Evolutionary conservation across 2,888 invertebrate species (phyloP), one percentile per base, ranked within the genome.

Genomic region (Dioctria linearis): DNA sequence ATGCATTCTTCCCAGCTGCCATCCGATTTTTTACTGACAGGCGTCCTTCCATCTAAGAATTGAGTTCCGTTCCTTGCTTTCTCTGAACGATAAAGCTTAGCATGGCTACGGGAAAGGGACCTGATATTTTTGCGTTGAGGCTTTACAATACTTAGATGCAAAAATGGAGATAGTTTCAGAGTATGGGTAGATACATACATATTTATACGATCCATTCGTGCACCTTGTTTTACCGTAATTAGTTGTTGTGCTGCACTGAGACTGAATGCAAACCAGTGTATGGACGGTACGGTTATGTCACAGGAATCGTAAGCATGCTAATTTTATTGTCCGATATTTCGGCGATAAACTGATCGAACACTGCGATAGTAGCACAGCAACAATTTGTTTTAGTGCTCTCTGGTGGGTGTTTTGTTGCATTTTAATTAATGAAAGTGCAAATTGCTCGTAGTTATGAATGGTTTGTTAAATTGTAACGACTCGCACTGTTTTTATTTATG

Each of bases 321-420:
- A 82, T 82, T 82, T 82, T 78, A 82, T 82, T 82, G 80, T 82
- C 71, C 78, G 82, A 82, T 82, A 82, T 80, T 82, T 82, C 71
- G 82, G 80, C 80, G 82, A 82, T 82, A 82, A 82, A 67, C 67
- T 71, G 82, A 82, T 82, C 80, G 54, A 78, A 78, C 46, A 46
- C 43, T 13, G 8, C n/a, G 82, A 82, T 82, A 80, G 61, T 63
- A 73, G 61, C 78, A n/a, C 49, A 11, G 59, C 73, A 71, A 66
- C 82, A 82, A 82, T 82, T 82, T 82, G 80, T 61, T 78, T 71
- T 75, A 46, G 69, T 75, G 66, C 43, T 57, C 39, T 61, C 61
- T 80, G 69, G 43, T 65, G 57, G 69, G 80, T 80, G 81, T 79
- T 81, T 81, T 81, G 81, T 81, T 81, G 79, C 79, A 75, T 75